Evolutionary conservation across 2,797 vertebrate genomes (phyloP).

Genomic region (Galaxias olidus): DNA sequence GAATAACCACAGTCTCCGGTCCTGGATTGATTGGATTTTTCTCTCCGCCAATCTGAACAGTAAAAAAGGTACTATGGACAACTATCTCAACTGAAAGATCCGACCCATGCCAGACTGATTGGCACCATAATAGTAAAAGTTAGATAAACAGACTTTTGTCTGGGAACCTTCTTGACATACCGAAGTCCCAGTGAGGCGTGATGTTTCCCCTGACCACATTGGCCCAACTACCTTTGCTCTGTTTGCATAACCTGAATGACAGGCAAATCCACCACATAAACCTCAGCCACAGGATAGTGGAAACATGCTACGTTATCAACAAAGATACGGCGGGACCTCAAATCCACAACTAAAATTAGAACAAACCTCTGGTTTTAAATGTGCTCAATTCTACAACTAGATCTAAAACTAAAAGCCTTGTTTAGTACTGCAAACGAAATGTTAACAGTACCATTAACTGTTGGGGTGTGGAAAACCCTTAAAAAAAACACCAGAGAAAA

Average conservation of each 20-base stretch:
- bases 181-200: slow-evolving; percentile 1
- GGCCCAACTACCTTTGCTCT: not conserved
- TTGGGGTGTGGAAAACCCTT: no score
- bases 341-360: not conserved
- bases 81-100: slow-evolving; percentile 3
- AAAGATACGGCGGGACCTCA: not conserved
- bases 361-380: no score
- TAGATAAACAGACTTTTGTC: not conserved
- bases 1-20: no score
- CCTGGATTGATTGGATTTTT: no score
- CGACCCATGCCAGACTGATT: slow-evolving; percentile 9
- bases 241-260: slow-evolving; percentile 1
- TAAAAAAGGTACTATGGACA: slow-evolving; percentile 8
- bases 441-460: no score
- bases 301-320: not conserved
- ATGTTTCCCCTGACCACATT: slow-evolving; percentile 15
- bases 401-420: no score
- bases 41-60: no score
- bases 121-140: slow-evolving; percentile 12
- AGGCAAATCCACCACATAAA: not conserved
- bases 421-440: no score
- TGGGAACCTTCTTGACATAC: slow-evolving; percentile 7
- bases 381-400: no score
- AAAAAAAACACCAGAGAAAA: no score
- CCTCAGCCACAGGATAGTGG: not conserved